Base-by-base conservation (phyloP, 2,888 invertebrate species). In the Trimorus sp. region DNA sequence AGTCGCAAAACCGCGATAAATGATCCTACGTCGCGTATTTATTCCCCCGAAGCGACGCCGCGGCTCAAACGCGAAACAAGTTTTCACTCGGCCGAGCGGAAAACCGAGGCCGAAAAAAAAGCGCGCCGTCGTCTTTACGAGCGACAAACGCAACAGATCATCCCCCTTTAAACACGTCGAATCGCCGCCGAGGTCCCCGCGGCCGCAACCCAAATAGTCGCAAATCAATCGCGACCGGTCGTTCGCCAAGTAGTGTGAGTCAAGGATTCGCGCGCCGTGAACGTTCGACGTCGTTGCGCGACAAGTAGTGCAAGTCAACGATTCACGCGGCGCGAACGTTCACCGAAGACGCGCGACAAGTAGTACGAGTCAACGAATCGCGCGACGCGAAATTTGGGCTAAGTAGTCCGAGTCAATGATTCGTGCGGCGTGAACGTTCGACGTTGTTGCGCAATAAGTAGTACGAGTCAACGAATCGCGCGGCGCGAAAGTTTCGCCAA, bases 171-270 rank as follows among this genome's bases (percentile, higher is more conserved):
- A 78, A 60, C 49, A 38, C 59, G 8, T 7, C 49, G 54, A 62
- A 26, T 62, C 42, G n/a, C 38, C 26, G 26, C 26, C 26, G 26
- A 51, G 66, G 60, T 79, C 77, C 48, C 66, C 66, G 53, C 60
- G 73, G 66, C 45, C 71, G 60, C 56, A 79, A 74, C 68, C 79
- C 58, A 75, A 75, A 79, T 65, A 70, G 53, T 26, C 42, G 68
- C 74, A 68, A 75, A 79, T 75, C 79, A 79, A 74, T 74, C 62
- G 49, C 69, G 56, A 68, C 54, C 71, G 60, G 68, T 66, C 68
- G 54, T 62, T 49, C 40, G 71, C 9, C 9, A 62, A 79, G 75
- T 70, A 63, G 79, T 7, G 15, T 38, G 51, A 12, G 14, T 69
- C 62, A 75, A 69, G 58, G 51, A 45, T 79, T 66, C 40, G 16